Percentiles rank a stretch among this genome's conserved stretches.
These are phyloP conservation scores for Colletes gigas DNA, from an alignment of 1,140 invertebrate genomes.

Conservation along the genomic window DNA sequence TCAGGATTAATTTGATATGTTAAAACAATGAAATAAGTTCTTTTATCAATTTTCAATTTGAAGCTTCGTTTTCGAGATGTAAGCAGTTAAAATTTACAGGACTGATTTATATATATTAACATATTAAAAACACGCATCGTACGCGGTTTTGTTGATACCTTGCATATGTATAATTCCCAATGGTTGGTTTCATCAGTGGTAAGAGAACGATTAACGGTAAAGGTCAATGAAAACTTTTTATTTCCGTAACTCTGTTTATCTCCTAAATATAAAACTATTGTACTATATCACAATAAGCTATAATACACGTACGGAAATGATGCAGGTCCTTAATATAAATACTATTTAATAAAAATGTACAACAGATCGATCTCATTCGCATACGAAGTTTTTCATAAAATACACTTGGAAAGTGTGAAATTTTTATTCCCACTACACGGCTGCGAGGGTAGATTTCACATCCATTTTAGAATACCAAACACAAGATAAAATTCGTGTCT, in stretches of 20 bases:
- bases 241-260: conserved; percentile 28
- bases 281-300: conserved; percentile 49
- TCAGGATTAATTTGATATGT: no score
- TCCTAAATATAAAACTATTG: conserved; percentile 49
- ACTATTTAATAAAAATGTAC: conserved; percentile 31
- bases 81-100: no score
- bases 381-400: not conserved
- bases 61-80: no score
- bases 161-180: no score
- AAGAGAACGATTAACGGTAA: not conserved
- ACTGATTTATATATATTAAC: no score
- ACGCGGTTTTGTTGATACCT: no score
- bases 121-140: no score
- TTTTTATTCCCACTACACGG: not conserved
- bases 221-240: not conserved
- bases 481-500: conserved; percentile 1
- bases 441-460: conserved; percentile 8
- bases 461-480: conserved; percentile 9
- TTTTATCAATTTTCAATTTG: no score
- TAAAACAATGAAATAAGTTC: no score
- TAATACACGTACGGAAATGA: conserved; percentile 30
- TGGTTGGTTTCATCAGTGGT: not conserved
- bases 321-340: conserved; percentile 32
- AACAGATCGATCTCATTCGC: conserved; percentile 12
- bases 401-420: not conserved